A percentile compares a stretch with the other conserved stretches of the same genome.
These are phyloP conservation scores for Panzeria rudis DNA, from an alignment of 2,888 invertebrate species.

Conservation along the genomic window DNA sequence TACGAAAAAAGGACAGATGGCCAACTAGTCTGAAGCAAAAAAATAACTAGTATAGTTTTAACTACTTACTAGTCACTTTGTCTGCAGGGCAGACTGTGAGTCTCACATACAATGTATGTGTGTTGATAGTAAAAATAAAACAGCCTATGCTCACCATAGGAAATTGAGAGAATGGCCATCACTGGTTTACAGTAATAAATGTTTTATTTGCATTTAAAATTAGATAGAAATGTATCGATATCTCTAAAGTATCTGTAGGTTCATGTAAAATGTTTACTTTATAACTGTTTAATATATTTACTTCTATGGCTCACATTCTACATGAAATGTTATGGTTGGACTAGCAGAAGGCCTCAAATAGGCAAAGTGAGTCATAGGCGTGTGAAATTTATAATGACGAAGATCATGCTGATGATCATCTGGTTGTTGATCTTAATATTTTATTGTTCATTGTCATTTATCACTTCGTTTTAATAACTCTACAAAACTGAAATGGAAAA, in stretches of 20 bases:
- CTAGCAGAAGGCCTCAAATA: constrained; percentile 8
- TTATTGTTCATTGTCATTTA: constrained; percentile 52
- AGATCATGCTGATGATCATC: constrained; percentile 51
- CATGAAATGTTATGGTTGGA: not conserved
- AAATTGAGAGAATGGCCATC: no score
- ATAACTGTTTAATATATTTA: constrained; percentile 59
- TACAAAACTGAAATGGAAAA: constrained; percentile 24
- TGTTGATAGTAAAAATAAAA: no score
- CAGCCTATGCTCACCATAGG: no score
- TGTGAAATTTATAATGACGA: constrained; percentile 65
- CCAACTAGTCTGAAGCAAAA: no score
- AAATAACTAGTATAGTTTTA: no score
- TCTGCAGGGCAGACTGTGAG: no score
- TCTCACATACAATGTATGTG: no score
- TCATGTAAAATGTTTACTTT: constrained; percentile 25
- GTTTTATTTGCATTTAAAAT: constrained; percentile 67
- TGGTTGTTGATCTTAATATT: constrained; percentile 61
- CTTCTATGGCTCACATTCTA: not conserved
- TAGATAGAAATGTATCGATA: constrained; percentile 50
- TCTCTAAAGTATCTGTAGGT: not conserved
- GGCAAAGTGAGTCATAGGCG: constrained; percentile 64
- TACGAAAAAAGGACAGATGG: no score
- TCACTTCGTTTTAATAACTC: constrained; percentile 37
- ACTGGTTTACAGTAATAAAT: constrained; percentile 58
- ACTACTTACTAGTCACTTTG: no score